Evolutionary conservation across 1,140 invertebrate species (phyloP).

Genomic region (Schlechtendalia chinensis): DNA sequence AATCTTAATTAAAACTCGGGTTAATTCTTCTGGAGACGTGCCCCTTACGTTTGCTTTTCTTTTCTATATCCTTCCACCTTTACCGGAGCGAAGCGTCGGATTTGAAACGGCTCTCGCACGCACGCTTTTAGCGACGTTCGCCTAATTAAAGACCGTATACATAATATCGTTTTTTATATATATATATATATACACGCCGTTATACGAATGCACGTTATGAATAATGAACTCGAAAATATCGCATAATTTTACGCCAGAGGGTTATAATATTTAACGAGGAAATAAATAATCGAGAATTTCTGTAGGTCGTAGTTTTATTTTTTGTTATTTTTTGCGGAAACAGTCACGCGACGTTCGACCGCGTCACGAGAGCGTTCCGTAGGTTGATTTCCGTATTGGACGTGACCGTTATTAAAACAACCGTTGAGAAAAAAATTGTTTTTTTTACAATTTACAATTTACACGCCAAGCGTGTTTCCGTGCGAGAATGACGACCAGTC

Average conservation of each 20-base stretch:
- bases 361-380: not conserved
- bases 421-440: not conserved
- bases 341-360: conserved; percentile 4
- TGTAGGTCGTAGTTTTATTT: not conserved
- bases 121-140: not conserved
- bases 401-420: conserved; percentile 22
- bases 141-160: not conserved
- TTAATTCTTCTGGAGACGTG: not conserved
- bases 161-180: not conserved
- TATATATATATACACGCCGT: not conserved
- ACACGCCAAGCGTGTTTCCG: too few relatives aligned
- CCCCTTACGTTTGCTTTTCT: not conserved
- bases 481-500: too few relatives aligned
- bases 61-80: not conserved
- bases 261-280: not conserved
- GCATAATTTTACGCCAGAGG: too few relatives aligned
- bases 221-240: not conserved
- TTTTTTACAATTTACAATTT: too few relatives aligned
- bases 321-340: not conserved
- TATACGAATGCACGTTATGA: not conserved
- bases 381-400: conserved; percentile 24
- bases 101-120: not conserved
- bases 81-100: not conserved
- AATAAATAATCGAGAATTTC: conserved; percentile 28
- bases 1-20: not conserved